Evolutionary conservation across 2,797 vertebrate species (phyloP).

Genomic region (Gallinago nigripennis): DNA sequence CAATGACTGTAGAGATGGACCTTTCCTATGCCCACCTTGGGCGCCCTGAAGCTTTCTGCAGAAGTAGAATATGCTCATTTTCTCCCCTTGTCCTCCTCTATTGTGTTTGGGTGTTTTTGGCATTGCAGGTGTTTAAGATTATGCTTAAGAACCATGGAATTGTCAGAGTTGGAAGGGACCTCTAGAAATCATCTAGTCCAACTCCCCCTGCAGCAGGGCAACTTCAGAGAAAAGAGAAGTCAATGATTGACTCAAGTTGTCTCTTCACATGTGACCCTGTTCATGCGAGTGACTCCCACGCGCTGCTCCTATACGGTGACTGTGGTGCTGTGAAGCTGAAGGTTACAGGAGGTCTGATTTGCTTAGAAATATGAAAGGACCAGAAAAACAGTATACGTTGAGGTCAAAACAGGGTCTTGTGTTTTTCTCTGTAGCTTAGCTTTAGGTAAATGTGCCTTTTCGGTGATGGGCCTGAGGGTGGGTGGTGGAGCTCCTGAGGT

Average conservation of each 20-base stretch:
- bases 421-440: background rate
- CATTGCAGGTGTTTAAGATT: background rate
- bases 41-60: background rate
- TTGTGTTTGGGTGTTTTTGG: background rate
- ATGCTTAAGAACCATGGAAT: background rate
- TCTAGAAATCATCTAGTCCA: too few relatives aligned
- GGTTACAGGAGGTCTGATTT: background rate
- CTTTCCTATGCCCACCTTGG: background rate
- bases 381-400: background rate
- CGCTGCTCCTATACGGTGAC: background rate
- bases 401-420: background rate
- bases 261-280: background rate
- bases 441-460: background rate
- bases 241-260: background rate
- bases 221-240: background rate
- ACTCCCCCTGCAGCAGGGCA: background rate
- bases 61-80: background rate
- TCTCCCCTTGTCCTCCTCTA: background rate
- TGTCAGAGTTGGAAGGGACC: too few relatives aligned
- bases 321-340: background rate
- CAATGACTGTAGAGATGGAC: too few relatives aligned
- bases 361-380: background rate
- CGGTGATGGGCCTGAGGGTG: background rate
- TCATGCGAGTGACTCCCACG: rapidly evolving
- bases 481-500: too few relatives aligned